A percentile compares a stretch with the other conserved stretches of the same genome.
These are phyloP conservation scores for Nomada hirtipes DNA, from an alignment of 2,888 invertebrate species.

Conservation along the genomic window DNA sequence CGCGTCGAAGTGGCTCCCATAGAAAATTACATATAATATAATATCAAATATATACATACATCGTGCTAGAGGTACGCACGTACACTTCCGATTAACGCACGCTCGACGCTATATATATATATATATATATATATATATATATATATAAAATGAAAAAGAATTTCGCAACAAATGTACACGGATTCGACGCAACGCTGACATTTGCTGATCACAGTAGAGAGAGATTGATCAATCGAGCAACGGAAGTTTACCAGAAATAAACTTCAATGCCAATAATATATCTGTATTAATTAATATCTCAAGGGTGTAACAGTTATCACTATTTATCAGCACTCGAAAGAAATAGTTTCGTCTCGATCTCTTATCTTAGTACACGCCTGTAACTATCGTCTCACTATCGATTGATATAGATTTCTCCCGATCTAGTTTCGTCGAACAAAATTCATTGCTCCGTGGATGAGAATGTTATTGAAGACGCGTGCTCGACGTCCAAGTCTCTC, in stretches of 20 bases:
- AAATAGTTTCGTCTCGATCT: neutral
- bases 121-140: slow-evolving; percentile 8
- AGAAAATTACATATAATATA: slow-evolving; percentile 62
- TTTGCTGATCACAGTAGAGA: neutral
- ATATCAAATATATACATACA: slow-evolving; percentile 40
- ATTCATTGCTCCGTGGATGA: neutral
- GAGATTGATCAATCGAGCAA: neutral
- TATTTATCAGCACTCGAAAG: neutral
- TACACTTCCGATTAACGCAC: slow-evolving; percentile 13
- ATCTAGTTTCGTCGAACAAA: too few relatives aligned
- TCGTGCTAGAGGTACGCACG: slow-evolving; percentile 16
- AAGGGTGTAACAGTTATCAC: neutral
- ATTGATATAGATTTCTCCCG: neutral
- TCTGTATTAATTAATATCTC: neutral
- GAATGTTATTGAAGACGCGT: neutral
- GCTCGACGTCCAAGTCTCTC: neutral
- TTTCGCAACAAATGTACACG: slow-evolving; percentile 39
- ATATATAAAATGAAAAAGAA: slow-evolving; percentile 55
- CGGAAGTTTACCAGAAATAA: neutral
- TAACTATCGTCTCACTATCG: neutral
- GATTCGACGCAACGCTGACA: slow-evolving; percentile 15
- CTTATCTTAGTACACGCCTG: neutral
- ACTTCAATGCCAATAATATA: neutral
- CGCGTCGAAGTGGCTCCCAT: slow-evolving; percentile 13
- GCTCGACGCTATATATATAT: neutral